Conservation (phyloP, 2,113 vertebrate genomes). For the Limnothrissa miodon region DNA sequence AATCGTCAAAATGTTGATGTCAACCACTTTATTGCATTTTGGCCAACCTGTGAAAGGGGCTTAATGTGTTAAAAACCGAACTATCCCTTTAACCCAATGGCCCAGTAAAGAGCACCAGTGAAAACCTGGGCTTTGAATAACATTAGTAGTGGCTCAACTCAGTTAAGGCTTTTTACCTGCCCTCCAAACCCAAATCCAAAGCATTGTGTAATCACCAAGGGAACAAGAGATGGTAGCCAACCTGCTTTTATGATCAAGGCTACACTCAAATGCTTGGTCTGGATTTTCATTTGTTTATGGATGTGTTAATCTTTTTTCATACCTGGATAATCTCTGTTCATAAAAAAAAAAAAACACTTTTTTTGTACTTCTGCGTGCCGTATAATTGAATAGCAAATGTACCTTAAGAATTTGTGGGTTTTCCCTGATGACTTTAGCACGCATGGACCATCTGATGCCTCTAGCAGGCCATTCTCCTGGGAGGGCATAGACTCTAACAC, state of each 20-base stretch:
- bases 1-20: too few species aligned
- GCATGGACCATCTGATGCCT: neutral
- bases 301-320: conserved; percentile 9
- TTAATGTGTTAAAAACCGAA: neutral
- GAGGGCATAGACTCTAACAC: neutral
- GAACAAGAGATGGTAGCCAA: neutral
- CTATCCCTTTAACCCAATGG: neutral
- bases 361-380: neutral
- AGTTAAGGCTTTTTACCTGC: neutral
- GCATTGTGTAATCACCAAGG: neutral
- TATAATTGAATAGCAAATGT: neutral
- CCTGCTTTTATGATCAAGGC: neutral
- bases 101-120: neutral
- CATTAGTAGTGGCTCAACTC: neutral
- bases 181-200: conserved; percentile 9
- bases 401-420: neutral
- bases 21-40: too few species aligned
- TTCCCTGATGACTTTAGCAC: neutral
- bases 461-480: neutral
- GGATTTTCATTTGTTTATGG: conserved; percentile 21
- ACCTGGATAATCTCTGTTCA: conserved; percentile 15
- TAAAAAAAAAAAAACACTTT: neutral
- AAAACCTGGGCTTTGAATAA: neutral
- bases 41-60: too few species aligned
- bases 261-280: neutral